Percentiles rank a stretch among this genome's conserved stretches.
These are phyloP conservation scores for Dinothrombium tinctorium DNA, from an alignment of 1,140 invertebrate species.

Conservation along the genomic window DNA sequence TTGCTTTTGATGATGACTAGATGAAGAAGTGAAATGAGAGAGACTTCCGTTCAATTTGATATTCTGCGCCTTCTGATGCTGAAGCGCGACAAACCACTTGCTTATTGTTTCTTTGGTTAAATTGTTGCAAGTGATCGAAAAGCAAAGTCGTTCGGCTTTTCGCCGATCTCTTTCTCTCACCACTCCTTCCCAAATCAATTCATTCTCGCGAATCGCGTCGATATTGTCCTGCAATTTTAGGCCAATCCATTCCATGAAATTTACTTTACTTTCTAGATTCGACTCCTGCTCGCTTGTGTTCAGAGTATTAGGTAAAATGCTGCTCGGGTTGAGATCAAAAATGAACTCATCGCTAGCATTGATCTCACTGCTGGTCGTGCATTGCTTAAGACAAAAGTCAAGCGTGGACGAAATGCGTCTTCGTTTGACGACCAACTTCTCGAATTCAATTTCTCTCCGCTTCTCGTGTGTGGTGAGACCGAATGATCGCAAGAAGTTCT, in stretches of 20 bases:
- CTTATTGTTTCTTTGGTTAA: constrained; percentile 1
- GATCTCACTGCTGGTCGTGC: too few relatives aligned
- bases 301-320: constrained; percentile 7
- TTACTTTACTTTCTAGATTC: constrained; percentile 13
- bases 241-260: not conserved
- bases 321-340: constrained; percentile 5
- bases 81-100: not conserved
- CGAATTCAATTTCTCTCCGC: constrained; percentile 13
- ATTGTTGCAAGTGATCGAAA: not conserved
- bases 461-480: constrained; percentile 13
- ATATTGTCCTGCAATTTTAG: constrained; percentile 5
- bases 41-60: not conserved
- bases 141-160: constrained; percentile 4
- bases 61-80: not conserved
- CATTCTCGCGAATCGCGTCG: constrained; percentile 8
- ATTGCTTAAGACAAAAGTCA: too few relatives aligned
- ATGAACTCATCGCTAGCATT: too few relatives aligned
- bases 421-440: too few relatives aligned
- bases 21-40: not conserved
- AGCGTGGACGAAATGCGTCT: too few relatives aligned
- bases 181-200: constrained; percentile 8
- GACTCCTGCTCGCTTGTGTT: constrained; percentile 10
- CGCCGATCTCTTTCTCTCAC: constrained; percentile 6
- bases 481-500: constrained; percentile 12
- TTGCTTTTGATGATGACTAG: too few relatives aligned